Percentiles rank a stretch among this genome's conserved stretches.
phyloP scores from a whole-genome alignment of 2,888 invertebrate genomes.

The Aspidiotus destructor region DNA sequence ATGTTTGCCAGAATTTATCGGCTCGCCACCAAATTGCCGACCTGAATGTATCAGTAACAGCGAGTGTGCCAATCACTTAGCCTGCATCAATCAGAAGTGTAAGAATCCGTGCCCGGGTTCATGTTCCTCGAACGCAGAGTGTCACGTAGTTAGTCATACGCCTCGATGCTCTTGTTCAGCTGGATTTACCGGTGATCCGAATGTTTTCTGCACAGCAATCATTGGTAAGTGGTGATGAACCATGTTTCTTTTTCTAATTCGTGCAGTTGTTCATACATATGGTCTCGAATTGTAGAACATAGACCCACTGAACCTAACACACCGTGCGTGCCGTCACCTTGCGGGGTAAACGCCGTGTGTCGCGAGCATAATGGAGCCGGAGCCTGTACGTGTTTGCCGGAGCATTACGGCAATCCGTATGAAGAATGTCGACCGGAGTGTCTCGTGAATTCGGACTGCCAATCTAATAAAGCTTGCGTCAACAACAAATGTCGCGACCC shows the following conservation, averaged over 20 bases:
- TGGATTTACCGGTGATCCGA: conserved; percentile 41
- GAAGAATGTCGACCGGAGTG: conserved; percentile 55
- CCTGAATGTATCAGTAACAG: conserved; percentile 46
- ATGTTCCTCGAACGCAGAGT: conserved; percentile 42
- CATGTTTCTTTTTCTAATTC: no score
- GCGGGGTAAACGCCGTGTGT: conserved; percentile 48
- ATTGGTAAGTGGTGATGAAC: conserved; percentile 18
- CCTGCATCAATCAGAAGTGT: conserved; percentile 45
- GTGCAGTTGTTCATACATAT: no score
- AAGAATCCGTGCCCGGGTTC: conserved; percentile 43
- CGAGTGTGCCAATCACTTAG: conserved; percentile 51
- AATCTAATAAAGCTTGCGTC: conserved; percentile 44
- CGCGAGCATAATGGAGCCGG: conserved; percentile 41
- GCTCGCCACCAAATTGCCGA: conserved; percentile 56
- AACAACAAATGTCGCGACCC: conserved; percentile 46
- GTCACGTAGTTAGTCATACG: conserved; percentile 45
- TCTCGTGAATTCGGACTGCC: conserved; percentile 44
- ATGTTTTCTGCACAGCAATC: conserved; percentile 37
- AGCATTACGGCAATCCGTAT: conserved; percentile 66
- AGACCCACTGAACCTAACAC: conserved; percentile 40
- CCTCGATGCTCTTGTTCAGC: conserved; percentile 45
- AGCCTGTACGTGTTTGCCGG: conserved; percentile 47
- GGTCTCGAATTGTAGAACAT: conserved; percentile 21
- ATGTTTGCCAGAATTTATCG: conserved; percentile 62
- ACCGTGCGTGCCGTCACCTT: conserved; percentile 46